phyloP scores from a whole-genome alignment of 1,140 invertebrate species.

The Dreissena polymorpha region DNA sequence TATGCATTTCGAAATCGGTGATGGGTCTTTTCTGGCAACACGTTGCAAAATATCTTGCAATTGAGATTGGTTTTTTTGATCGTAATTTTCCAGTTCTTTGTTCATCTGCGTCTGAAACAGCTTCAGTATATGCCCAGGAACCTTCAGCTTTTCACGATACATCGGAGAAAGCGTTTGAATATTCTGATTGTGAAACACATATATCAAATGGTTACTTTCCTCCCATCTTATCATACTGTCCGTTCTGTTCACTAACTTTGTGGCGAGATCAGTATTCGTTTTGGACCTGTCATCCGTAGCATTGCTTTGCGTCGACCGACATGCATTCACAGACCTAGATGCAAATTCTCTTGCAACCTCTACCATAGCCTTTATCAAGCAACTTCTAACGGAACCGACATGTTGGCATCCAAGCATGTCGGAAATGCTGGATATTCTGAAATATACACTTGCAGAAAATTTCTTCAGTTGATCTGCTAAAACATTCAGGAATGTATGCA shows the following conservation, averaged over 20 bases:
- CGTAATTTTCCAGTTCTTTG: conserved; percentile 41
- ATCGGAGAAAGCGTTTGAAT: conserved; percentile 55
- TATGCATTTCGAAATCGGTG: background rate
- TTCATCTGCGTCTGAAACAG: conserved; percentile 58
- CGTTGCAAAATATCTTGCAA: conserved; percentile 51
- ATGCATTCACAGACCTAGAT: conserved; percentile 59
- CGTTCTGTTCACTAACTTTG: background rate
- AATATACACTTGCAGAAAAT: conserved; percentile 63
- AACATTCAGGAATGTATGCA: conserved; percentile 60
- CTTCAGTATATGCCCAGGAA: conserved; percentile 41
- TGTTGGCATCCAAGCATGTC: conserved; percentile 46
- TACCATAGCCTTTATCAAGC: conserved; percentile 51
- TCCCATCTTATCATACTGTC: conserved; percentile 58
- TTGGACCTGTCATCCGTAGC: background rate
- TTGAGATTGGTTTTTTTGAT: conserved; percentile 10
- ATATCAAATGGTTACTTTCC: conserved; percentile 56
- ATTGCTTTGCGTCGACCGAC: conserved; percentile 46
- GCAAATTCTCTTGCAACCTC: conserved; percentile 62
- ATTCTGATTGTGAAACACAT: conserved; percentile 57
- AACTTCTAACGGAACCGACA: conserved; percentile 43
- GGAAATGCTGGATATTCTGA: conserved; percentile 46
- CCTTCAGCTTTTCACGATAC: conserved; percentile 47
- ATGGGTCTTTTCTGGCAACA: conserved; percentile 44
- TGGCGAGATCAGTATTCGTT: background rate
- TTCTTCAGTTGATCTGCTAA: conserved; percentile 67